phyloP scores from a whole-genome alignment of 2,797 vertebrate genomes.

The Coendou prehensilis region DNA sequence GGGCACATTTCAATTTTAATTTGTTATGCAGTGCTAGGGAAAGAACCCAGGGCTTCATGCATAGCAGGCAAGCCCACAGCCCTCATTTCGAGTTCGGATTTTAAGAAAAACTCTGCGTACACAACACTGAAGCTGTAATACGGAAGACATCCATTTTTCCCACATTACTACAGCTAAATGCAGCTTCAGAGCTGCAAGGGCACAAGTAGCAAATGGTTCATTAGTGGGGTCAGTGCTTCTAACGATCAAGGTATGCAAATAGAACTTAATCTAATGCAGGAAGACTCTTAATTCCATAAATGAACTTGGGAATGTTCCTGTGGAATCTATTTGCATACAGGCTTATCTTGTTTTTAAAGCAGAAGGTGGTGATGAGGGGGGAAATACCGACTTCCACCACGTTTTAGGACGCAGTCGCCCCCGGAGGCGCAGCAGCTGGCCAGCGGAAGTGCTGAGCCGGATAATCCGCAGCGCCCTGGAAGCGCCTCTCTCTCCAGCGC shows the following conservation, averaged over 20 bases:
- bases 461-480: neutral
- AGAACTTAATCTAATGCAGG: constrained; percentile 57
- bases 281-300: constrained; percentile 74
- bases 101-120: neutral
- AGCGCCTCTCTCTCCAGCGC: neutral
- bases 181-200: neutral
- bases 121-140: neutral
- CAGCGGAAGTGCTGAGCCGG: constrained; percentile 45
- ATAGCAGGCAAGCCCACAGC: neutral
- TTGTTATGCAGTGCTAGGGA: too few species aligned
- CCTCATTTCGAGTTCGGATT: neutral
- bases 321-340: constrained; percentile 78
- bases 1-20: neutral
- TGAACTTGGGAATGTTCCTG: constrained; percentile 66
- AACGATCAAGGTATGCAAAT: constrained; percentile 78
- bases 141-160: constrained; percentile 26
- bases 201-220: constrained; percentile 53
- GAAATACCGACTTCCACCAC: constrained; percentile 57
- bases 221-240: constrained; percentile 66
- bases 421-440: neutral
- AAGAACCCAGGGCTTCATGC: neutral
- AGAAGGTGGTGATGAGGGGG: neutral
- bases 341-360: constrained; percentile 83
- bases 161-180: neutral
- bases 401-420: constrained; percentile 35